phyloP scores from a whole-genome alignment of 2,113 vertebrate species.

The Turnix velox region DNA sequence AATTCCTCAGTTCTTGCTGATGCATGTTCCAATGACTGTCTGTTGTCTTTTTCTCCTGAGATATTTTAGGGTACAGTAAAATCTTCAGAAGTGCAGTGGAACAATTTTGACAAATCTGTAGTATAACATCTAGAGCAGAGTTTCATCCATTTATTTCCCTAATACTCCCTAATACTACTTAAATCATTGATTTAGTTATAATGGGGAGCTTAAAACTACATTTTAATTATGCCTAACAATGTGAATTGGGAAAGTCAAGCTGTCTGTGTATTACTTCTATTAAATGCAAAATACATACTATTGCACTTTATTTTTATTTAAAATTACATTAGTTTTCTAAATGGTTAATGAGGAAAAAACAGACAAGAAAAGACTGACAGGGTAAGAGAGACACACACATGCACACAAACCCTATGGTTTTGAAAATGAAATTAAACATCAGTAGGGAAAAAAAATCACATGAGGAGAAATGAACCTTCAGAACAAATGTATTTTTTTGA shows the following conservation, averaged over 20 bases:
- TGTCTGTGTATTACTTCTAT: neutral
- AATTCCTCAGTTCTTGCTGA: conserved; percentile 46
- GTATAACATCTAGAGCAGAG: neutral
- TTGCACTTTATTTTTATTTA: conserved; percentile 47
- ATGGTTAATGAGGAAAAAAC: neutral
- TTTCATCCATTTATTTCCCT: neutral
- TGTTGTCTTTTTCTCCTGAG: neutral
- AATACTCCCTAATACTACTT: neutral
- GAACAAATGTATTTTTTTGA: conserved; percentile 74
- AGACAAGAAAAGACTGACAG: conserved; percentile 1
- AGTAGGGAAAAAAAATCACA: conserved; percentile 48
- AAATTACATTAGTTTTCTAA: conserved; percentile 27
- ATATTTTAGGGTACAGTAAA: neutral
- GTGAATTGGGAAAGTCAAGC: conserved; percentile 18
- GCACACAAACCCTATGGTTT: conserved; percentile 50
- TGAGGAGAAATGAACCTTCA: conserved; percentile 59
- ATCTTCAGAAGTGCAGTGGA: neutral
- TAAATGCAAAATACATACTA: neutral
- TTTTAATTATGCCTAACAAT: conserved; percentile 32
- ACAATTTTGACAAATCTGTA: neutral
- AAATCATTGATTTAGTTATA: conserved; percentile 7
- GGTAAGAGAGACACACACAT: too few relatives aligned
- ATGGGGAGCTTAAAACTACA: neutral
- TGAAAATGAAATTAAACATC: conserved; percentile 69
- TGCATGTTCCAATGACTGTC: neutral